Evolutionary conservation across 1,140 invertebrate species (phyloP).

Genomic region (Calliopsis andreniformis): DNA sequence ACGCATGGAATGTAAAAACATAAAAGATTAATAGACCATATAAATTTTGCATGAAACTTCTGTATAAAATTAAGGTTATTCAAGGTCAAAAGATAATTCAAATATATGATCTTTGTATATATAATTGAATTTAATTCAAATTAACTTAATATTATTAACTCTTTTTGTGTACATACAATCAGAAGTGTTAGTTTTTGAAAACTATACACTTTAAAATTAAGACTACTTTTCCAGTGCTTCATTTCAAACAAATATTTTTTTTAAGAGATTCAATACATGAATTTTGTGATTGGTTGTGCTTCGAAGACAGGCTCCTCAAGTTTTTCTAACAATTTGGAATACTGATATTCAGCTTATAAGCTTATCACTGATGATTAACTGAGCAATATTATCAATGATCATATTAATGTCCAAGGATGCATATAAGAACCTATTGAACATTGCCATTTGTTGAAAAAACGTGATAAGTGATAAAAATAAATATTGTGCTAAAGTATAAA

Average conservation of each 20-base stretch:
- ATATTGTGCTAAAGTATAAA: conserved; percentile 15
- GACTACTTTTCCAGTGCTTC: not conserved
- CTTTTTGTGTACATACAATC: too few species aligned
- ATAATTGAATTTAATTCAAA: conserved; percentile 24
- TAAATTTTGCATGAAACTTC: conserved; percentile 21
- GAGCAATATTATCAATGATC: not conserved
- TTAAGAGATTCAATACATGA: not conserved
- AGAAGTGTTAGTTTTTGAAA: too few species aligned
- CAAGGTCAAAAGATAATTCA: not conserved
- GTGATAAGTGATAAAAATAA: conserved; percentile 7
- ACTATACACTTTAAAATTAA: conserved; percentile 4
- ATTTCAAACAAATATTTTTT: conserved; percentile 1
- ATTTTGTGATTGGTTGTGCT: not conserved
- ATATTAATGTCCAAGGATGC: not conserved
- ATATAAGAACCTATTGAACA: not conserved
- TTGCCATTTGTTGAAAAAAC: conserved; percentile 2
- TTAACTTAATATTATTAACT: conserved; percentile 14
- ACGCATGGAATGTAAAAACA: not conserved
- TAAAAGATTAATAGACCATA: conserved; percentile 9
- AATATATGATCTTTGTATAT: conserved; percentile 16
- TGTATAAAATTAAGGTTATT: conserved; percentile 10
- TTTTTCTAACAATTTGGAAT: not conserved
- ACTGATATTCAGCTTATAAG: not conserved
- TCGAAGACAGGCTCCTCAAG: not conserved
- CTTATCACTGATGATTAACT: not conserved